Conservation (phyloP, 2,888 invertebrate species). For the Drosophila macrospina region DNA sequence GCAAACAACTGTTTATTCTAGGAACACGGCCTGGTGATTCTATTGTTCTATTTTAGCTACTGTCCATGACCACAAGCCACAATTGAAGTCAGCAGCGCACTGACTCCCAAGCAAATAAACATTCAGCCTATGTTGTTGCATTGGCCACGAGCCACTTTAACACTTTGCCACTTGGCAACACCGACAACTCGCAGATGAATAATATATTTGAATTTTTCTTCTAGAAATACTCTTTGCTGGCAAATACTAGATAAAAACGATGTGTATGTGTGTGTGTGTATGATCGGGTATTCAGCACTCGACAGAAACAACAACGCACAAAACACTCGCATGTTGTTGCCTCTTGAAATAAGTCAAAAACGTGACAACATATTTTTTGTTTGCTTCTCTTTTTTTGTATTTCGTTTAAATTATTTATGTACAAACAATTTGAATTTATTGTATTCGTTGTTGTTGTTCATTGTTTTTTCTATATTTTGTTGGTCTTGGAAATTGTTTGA, state of each 20-base stretch:
- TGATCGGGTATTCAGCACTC: constrained; percentile 22
- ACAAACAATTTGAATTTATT: constrained; percentile 26
- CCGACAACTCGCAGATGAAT: constrained; percentile 26
- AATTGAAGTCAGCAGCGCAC: constrained; percentile 21
- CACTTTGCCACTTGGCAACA: constrained; percentile 60
- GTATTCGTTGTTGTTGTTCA: constrained; percentile 23
- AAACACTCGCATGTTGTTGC: constrained; percentile 20
- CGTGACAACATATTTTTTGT: constrained; percentile 62
- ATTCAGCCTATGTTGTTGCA: constrained; percentile 3
- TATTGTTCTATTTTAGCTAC: not conserved
- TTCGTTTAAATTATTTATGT: constrained; percentile 29
- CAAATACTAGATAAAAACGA: constrained; percentile 21
- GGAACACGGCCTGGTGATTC: not conserved
- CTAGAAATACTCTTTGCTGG: constrained; percentile 6
- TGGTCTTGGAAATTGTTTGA: constrained; percentile 4
- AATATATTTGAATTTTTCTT: constrained; percentile 23
- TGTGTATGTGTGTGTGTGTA: not conserved
- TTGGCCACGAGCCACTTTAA: constrained; percentile 23
- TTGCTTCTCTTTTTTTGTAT: not conserved
- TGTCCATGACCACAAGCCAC: constrained; percentile 9
- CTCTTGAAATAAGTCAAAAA: constrained; percentile 60
- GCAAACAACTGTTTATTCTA: constrained; percentile 33
- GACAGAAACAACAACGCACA: constrained; percentile 19
- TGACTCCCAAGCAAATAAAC: constrained; percentile 40
- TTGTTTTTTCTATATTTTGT: constrained; percentile 25